Evolutionary conservation across 1,140 invertebrate species (phyloP), one percentile per base, ranked within the genome.

Genomic region (Pachyrhynchus sulphureomaculatus): DNA sequence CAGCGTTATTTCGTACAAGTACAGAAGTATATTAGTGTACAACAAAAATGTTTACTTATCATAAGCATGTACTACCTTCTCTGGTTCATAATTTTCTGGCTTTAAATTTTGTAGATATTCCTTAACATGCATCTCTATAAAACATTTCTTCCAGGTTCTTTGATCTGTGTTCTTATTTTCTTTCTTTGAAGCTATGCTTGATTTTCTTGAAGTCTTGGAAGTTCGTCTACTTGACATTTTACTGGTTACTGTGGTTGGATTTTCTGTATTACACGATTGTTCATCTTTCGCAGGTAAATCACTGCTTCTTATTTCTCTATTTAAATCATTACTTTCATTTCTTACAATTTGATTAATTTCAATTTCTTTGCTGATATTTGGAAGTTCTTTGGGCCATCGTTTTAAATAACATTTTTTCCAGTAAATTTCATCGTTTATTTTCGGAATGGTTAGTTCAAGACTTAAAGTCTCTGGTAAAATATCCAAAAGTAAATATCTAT

Each of bases 31-130:
- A n/a, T n/a, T n/a, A n/a, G n/a, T n/a, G n/a, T n/a, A n/a, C n/a
- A n/a, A n/a, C n/a, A n/a, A n/a, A n/a, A n/a, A n/a, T n/a, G n/a
- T n/a, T n/a, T n/a, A n/a, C n/a, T n/a, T n/a, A n/a, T n/a, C n/a
- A n/a, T n/a, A n/a, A n/a, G n/a, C n/a, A n/a, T n/a, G n/a, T n/a
- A 24, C 20, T 64, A 79, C 78, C 72, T 78, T 79, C 73, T 80
- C 79, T 8, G 78, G 76, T 59, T 80, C 76, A 58, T 81, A 81
- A 37, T 76, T 68, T 24, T 76, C 72, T 21, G 79, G 79, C 72
- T 78, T 79, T 69, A 80, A 75, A 66, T 77, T 77, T 71, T 80
- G 78, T 52, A 81, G 72, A 58, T 78, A 71, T 57, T 80, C 75
- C 15, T 76, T 72, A 51, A 78, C 76, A 68, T 79, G 70, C 49